A percentile compares a stretch with the other conserved stretches of the same genome.
Conservation (phyloP, 2,113 vertebrate species). For the Acrocephalus kingi region DNA sequence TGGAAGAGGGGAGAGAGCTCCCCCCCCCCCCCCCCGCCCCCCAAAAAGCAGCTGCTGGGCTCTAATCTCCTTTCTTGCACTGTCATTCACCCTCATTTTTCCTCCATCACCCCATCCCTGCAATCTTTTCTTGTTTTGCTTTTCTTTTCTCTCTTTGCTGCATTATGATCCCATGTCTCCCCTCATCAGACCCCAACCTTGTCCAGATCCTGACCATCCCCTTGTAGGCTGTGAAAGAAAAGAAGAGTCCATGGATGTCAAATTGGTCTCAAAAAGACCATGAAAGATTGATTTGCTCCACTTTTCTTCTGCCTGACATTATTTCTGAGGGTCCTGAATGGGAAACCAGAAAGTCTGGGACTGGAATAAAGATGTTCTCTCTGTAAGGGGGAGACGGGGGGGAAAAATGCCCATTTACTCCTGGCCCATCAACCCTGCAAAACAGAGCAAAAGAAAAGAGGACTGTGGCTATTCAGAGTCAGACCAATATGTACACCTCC, state of each 20-base stretch:
- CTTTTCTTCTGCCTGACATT: slow-evolving; percentile 87
- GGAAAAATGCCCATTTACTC: slow-evolving; percentile 83
- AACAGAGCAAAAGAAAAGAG: slow-evolving; percentile 83
- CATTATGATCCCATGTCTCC: slow-evolving; percentile 71
- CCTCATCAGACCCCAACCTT: slow-evolving; percentile 74
- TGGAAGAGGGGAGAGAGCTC: slow-evolving; percentile 57
- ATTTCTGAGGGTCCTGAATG: slow-evolving; percentile 85
- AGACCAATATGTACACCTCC: slow-evolving; percentile 83
- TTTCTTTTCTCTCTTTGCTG: slow-evolving; percentile 70
- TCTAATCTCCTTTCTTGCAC: slow-evolving; percentile 84
- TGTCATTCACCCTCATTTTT: slow-evolving; percentile 84
- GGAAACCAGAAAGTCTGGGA: slow-evolving; percentile 81
- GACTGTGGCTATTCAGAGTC: slow-evolving; percentile 82
- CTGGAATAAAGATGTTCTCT: slow-evolving; percentile 96
- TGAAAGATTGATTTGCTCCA: slow-evolving; percentile 95
- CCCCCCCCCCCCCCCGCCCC: slow-evolving; percentile 38
- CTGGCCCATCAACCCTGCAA: slow-evolving; percentile 89
- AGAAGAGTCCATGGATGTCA: slow-evolving; percentile 85
- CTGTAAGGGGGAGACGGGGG: slow-evolving; percentile 79
- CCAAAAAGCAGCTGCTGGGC: slow-evolving; percentile 80
- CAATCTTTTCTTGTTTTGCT: slow-evolving; percentile 60
- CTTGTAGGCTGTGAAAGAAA: slow-evolving; percentile 81
- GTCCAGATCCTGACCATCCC: slow-evolving; percentile 77
- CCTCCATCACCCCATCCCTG: slow-evolving; percentile 54
- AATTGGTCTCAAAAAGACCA: slow-evolving; percentile 91